These are phyloP conservation scores for Autographa gamma DNA, from an alignment of 2,888 invertebrate species.

Conservation along the genomic window DNA sequence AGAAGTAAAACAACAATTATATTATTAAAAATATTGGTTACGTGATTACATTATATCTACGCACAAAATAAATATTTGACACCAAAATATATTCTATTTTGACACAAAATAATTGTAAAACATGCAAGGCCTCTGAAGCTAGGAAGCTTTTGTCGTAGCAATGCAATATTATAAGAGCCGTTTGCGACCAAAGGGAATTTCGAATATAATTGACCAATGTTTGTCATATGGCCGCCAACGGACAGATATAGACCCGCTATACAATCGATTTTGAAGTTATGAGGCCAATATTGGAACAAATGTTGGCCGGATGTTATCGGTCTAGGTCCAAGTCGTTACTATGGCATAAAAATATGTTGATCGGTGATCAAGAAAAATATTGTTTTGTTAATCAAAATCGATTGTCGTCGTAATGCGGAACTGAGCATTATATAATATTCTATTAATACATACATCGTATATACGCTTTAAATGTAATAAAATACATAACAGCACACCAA, in stretches of 20 bases:
- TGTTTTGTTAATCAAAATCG: constrained; percentile 46
- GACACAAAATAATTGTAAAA: constrained; percentile 69
- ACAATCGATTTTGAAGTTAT: constrained; percentile 56
- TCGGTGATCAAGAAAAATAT: neutral
- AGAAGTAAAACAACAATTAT: constrained; percentile 24
- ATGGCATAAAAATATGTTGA: neutral
- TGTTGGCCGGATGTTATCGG: neutral
- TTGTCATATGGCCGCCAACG: constrained; percentile 50
- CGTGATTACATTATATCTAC: constrained; percentile 39
- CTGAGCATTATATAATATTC: constrained; percentile 49
- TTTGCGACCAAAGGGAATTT: constrained; percentile 50
- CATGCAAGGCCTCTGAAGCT: constrained; percentile 83
- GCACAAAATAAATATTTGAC: constrained; percentile 56
- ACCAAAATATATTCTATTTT: constrained; percentile 60
- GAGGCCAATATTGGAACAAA: neutral
- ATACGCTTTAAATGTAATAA: constrained; percentile 46
- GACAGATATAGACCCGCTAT: constrained; percentile 30
- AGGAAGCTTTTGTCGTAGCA: constrained; percentile 77
- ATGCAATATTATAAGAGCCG: constrained; percentile 67
- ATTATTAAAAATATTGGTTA: constrained; percentile 3
- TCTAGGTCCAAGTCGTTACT: neutral
- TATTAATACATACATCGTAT: constrained; percentile 33
- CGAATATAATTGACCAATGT: constrained; percentile 43
- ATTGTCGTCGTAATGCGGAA: constrained; percentile 41
- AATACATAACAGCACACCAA: constrained; percentile 59